phyloP scores from a whole-genome alignment of 2,888 invertebrate genomes.

The Elegia similella region DNA sequence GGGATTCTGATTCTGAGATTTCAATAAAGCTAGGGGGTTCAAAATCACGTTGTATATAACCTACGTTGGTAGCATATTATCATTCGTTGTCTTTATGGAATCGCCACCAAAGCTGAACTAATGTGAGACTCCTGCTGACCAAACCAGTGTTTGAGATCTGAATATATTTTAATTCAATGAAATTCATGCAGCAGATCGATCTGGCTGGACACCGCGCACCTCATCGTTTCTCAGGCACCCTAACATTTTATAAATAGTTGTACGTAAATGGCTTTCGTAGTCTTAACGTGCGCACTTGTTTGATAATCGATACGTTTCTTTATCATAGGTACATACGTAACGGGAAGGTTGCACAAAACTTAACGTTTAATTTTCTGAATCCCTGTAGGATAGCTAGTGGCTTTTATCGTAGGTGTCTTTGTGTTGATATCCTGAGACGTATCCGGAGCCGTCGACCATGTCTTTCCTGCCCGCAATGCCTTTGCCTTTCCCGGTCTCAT shows the following conservation, averaged over 20 bases:
- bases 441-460: slow-evolving; percentile 86
- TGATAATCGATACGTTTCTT: neutral
- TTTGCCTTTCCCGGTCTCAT: slow-evolving; percentile 91
- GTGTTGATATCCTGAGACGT: slow-evolving; percentile 92
- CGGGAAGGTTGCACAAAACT: slow-evolving; percentile 1
- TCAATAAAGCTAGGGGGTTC: too few species aligned
- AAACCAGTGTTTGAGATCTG: too few species aligned
- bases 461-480: slow-evolving; percentile 93
- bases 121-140: too few species aligned
- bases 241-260: neutral
- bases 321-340: neutral
- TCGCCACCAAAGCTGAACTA: too few species aligned
- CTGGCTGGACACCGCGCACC: neutral
- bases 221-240: neutral
- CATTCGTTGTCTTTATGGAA: too few species aligned
- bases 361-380: neutral
- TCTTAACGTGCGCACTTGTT: neutral
- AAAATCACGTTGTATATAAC: neutral
- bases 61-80: too few species aligned
- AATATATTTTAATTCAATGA: neutral
- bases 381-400: slow-evolving; percentile 51
- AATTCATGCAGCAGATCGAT: slow-evolving; percentile 6
- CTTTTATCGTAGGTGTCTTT: slow-evolving; percentile 88
- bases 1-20: too few species aligned
- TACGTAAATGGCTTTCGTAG: neutral